Base-by-base conservation (phyloP, 2,113 vertebrate species). In the Oreochromis niloticus region DNA sequence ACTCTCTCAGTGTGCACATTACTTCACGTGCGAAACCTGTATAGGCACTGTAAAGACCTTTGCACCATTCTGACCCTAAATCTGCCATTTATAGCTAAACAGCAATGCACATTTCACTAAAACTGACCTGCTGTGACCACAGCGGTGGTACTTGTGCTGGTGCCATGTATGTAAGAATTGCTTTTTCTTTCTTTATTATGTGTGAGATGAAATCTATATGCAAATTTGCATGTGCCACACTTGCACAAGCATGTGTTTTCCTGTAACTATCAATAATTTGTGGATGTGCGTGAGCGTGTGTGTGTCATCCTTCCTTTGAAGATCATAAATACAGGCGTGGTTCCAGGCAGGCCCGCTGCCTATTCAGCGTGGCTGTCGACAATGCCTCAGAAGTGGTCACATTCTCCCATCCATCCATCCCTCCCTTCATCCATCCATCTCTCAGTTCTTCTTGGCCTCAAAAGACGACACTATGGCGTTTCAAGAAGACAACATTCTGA, bases 311-410 rank as follows among this genome's bases (percentile, higher is more conserved):
- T 91, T 91, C 85, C 85, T 96, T 95, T 95, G 93, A 95, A 94
- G 94, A 91, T 94, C 93, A 95, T 94, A 95, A 95, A 95, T 93
- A 94, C 93, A 79, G 95, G 93, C 91, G 92, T 93, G 91, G 92
- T 90, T 93, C 93, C 91, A 92, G 83, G 85, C 90, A 91, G 91
- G 91, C 91, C 87, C 52, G 87, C 89, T 92, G 92, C 93, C 94
- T 93, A 87, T 95, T 95, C 94, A 90, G 92, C 85, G 57, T 88
- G 94, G 93, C 91, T 93, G 95, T 95, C 90, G 90, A 95, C 95
- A 95, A 95, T 95, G 92, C 93, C 73, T 96, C 91, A 93, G 95
- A 96, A 96, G 95, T 96, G 95, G 95, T 95, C 85, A 94, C 88
- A 90, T 92, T 91, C 90, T 91, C 88, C 88, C 89, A 93, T 94